A percentile compares a stretch with the other conserved stretches of the same genome.
Evolutionary conservation across 2,797 vertebrate species (phyloP).

Genomic region (Malacoctenus gilli): DNA sequence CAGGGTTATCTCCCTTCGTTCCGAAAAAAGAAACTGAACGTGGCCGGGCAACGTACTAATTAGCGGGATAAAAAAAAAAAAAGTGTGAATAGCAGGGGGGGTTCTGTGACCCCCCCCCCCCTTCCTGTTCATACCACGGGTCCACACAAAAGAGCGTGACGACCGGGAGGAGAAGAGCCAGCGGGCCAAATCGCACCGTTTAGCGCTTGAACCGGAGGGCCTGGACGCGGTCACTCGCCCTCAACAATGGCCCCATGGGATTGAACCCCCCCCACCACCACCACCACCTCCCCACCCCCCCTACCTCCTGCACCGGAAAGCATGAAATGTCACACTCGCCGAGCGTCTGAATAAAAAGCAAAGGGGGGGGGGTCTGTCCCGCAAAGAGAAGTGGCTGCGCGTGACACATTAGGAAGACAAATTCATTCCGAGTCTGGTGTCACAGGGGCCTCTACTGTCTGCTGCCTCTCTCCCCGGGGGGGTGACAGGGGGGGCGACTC

Average conservation of each 20-base stretch:
- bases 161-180: neutral
- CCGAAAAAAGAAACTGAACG: no score
- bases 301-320: constrained; percentile 17
- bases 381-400: constrained; percentile 38
- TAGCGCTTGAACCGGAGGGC: constrained; percentile 17
- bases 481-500: constrained; percentile 41
- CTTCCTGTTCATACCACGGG: no score
- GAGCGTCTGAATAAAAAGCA: constrained; percentile 36
- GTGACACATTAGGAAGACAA: constrained; percentile 55
- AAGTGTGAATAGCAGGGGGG: no score
- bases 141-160: no score
- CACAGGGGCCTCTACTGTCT: constrained; percentile 39
- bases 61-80: no score
- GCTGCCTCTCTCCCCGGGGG: constrained; percentile 25
- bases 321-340: constrained; percentile 41
- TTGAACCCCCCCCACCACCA: no score
- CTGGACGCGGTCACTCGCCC: neutral
- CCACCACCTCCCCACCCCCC: no score
- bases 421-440: constrained; percentile 49
- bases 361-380: neutral
- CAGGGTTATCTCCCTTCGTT: no score
- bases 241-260: constrained; percentile 23
- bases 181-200: constrained; percentile 5
- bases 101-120: no score
- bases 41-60: no score